Percentiles rank a stretch among this genome's conserved stretches.
These are phyloP conservation scores for Amniataba percoides DNA, from an alignment of 2,797 vertebrate species.

Conservation along the genomic window DNA sequence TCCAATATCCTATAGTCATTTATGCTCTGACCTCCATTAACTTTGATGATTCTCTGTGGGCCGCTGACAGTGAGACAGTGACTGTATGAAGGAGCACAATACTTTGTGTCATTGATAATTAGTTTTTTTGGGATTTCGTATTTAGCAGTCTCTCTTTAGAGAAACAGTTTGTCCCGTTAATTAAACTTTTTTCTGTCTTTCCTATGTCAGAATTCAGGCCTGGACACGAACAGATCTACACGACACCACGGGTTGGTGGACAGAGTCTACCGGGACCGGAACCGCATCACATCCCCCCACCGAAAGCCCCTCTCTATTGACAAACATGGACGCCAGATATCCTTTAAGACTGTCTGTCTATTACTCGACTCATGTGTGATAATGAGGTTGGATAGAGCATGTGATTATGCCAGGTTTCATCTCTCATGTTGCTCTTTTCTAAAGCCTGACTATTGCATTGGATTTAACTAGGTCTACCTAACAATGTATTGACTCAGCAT, in stretches of 20 bases:
- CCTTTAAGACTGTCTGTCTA: constrained; percentile 78
- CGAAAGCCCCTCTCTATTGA: constrained; percentile 93
- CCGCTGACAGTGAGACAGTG: constrained; percentile 9
- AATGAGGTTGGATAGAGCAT: not conserved
- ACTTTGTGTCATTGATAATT: not conserved
- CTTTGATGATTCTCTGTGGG: constrained; percentile 28
- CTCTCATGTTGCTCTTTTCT: not conserved
- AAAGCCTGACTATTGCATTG: not conserved
- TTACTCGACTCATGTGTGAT: not conserved
- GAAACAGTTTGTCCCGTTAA: not conserved
- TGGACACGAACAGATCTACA: constrained; percentile 93
- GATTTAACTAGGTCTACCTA: not conserved
- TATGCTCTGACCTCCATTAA: not conserved
- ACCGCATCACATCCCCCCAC: constrained; percentile 93
- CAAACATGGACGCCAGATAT: constrained; percentile 98
- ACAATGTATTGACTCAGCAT: not conserved
- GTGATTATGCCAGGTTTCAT: not conserved
- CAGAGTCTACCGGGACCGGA: constrained; percentile 94
- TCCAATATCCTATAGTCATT: not conserved
- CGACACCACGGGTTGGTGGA: constrained; percentile 97
- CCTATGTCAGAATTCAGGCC: constrained; percentile 89
- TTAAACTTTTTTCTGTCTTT: not conserved
- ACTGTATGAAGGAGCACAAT: not conserved
- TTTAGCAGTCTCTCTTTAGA: not conserved
- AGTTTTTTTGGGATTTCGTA: not conserved